Evolutionary conservation across 1,140 invertebrate genomes (phyloP).

Genomic region (Lethrus apterus): DNA sequence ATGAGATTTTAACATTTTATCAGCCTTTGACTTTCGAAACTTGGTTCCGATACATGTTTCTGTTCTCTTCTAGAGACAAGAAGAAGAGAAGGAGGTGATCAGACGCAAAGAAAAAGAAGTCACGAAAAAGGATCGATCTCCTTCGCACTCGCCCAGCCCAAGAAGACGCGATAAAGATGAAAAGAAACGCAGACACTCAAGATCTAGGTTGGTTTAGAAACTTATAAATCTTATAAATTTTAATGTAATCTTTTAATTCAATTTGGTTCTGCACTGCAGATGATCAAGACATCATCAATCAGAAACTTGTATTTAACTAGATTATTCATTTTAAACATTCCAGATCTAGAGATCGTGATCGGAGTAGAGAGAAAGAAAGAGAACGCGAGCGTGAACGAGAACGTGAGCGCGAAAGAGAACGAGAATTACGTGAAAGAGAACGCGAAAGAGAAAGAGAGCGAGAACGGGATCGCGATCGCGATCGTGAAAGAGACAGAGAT

Average conservation of each 20-base stretch:
- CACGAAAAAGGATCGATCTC: conserved; percentile 41
- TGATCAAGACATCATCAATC: not conserved
- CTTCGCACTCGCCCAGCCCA: conserved; percentile 35
- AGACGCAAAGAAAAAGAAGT: conserved; percentile 40
- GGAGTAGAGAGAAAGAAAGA: conserved; percentile 38
- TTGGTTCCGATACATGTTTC: conserved; percentile 5
- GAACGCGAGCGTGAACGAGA: conserved; percentile 43
- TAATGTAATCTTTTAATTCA: no score
- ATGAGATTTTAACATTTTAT: conserved; percentile 15
- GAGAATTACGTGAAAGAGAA: conserved; percentile 34
- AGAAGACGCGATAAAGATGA: conserved; percentile 35
- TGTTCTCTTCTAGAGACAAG: conserved; percentile 56
- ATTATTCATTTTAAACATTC: conserved; percentile 3
- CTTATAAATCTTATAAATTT: not conserved
- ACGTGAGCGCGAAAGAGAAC: conserved; percentile 31
- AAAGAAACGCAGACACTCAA: conserved; percentile 38
- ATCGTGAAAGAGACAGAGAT: conserved; percentile 43
- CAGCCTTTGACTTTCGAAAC: conserved; percentile 1
- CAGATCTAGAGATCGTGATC: conserved; percentile 33
- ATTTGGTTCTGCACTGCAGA: no score
- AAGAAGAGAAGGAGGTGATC: conserved; percentile 48
- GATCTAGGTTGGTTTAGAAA: conserved; percentile 42
- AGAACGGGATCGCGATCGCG: conserved; percentile 47
- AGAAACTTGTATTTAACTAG: not conserved
- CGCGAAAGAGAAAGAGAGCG: conserved; percentile 42